Evolutionary conservation across 2,113 vertebrate species (phyloP).

Genomic region (Podarcis muralis): DNA sequence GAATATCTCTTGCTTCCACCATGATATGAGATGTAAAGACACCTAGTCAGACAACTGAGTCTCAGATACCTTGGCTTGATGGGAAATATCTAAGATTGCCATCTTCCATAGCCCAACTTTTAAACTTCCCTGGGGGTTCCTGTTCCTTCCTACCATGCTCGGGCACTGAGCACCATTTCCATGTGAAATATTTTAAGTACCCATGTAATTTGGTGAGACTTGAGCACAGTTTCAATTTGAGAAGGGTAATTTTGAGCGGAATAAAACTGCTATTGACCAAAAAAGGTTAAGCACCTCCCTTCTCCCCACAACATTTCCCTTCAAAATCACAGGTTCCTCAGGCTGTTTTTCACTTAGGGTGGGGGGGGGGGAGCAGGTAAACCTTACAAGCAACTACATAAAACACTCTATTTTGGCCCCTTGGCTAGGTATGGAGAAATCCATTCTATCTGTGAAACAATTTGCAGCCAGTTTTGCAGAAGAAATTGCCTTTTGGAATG

Average conservation of each 20-base stretch:
- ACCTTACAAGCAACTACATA: too few relatives aligned
- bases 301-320: background rate
- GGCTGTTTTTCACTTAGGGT: background rate
- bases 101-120: background rate
- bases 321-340: background rate
- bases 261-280: background rate
- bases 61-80: background rate
- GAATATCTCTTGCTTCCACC: background rate
- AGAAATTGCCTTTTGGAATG: background rate
- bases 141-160: too few relatives aligned
- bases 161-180: too few relatives aligned
- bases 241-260: background rate
- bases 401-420: background rate
- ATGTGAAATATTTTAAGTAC: background rate
- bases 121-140: background rate
- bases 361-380: too few relatives aligned
- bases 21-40: background rate
- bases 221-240: background rate
- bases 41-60: background rate
- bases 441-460: background rate
- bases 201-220: background rate
- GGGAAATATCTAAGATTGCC: background rate
- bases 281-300: background rate
- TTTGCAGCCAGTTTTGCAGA: background rate
- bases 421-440: background rate